Evolutionary conservation across 2,888 invertebrate species (phyloP), one percentile per base, ranked within the genome.

Genomic region (Eristalinus sepulchralis): DNA sequence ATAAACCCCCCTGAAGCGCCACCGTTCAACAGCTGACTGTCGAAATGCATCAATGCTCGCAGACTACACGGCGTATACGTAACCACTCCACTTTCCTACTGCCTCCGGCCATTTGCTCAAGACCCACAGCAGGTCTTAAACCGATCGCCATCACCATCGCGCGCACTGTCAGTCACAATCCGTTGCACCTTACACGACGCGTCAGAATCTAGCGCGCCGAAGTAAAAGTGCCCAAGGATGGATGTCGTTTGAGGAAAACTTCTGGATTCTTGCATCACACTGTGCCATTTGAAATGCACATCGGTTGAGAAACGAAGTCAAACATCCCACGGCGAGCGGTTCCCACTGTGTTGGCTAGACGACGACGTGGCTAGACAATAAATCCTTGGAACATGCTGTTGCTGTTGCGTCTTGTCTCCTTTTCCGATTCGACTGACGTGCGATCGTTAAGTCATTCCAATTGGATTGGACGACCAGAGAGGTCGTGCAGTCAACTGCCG

Each of bases 21-120:
- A 3, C 17, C 39, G 5, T 6, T 17, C 39, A 27, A 24, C 10
- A 22, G 55, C 22, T 17, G 55, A 17, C 17, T 9, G 17, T 5
- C 11, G 66, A 39, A 55, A 62, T 55, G 39, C 75, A 80, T 70
- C 75, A 34, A 34, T 76, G 76, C 81, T 85, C 73, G 78, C 70
- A 82, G 68, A 70, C 85, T 70, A 73, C 82, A 83, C 78, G 78
- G 9, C 60, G 77, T 36, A 77, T 76, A 77, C 76, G 85, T 77
- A 83, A 86, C 62, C n/a, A 9, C 6, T 6, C 47, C 47, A 47
- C 47, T 17, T 17, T 9, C 34, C 34, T 3, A 10, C 34, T 34
- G 34, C 34, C 31, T 4, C 11, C 13, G 13, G 36, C n/a, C 36
- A 36, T 11, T 39, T 34, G 39, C 71, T 13, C 66, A 59, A 22